Percentiles rank a stretch among this genome's conserved stretches.
These are phyloP conservation scores for Drosophila bifasciata DNA, from an alignment of 1,140 invertebrate species.

Conservation along the genomic window DNA sequence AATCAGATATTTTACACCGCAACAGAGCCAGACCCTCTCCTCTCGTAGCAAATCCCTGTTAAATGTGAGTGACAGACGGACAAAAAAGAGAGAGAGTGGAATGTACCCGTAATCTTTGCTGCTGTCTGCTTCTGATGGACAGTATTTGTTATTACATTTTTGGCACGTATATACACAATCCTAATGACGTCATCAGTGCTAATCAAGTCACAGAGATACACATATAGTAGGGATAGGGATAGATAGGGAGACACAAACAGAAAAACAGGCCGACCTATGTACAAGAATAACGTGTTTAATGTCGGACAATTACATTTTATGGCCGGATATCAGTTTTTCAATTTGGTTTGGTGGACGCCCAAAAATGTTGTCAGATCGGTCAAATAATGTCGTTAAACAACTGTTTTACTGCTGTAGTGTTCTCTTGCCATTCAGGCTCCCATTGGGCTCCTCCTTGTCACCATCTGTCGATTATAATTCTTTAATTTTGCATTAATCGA, in stretches of 20 bases:
- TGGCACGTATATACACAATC: slow-evolving; percentile 2
- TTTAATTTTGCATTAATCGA: slow-evolving; percentile 44
- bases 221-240: not conserved
- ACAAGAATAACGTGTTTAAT: slow-evolving; percentile 1
- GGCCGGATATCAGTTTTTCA: slow-evolving; percentile 8
- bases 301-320: slow-evolving; percentile 11
- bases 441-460: not conserved
- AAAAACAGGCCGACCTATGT: not conserved
- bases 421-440: too few relatives aligned
- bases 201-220: slow-evolving; percentile 17
- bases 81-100: not conserved
- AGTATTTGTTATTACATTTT: slow-evolving; percentile 65
- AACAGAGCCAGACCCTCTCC: slow-evolving; percentile 3
- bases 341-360: not conserved
- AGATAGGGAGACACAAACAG: too few relatives aligned
- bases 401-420: too few relatives aligned
- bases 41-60: slow-evolving; percentile 18
- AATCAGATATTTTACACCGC: not conserved
- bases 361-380: too few relatives aligned
- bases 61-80: slow-evolving; percentile 40
- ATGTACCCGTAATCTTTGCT: slow-evolving; percentile 13
- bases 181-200: slow-evolving; percentile 46
- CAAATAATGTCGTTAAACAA: too few relatives aligned
- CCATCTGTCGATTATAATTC: slow-evolving; percentile 5
- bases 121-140: slow-evolving; percentile 56